A percentile compares a stretch with the other conserved stretches of the same genome.
phyloP scores from a whole-genome alignment of 2,888 invertebrate genomes.

The Drosophila cracens region DNA sequence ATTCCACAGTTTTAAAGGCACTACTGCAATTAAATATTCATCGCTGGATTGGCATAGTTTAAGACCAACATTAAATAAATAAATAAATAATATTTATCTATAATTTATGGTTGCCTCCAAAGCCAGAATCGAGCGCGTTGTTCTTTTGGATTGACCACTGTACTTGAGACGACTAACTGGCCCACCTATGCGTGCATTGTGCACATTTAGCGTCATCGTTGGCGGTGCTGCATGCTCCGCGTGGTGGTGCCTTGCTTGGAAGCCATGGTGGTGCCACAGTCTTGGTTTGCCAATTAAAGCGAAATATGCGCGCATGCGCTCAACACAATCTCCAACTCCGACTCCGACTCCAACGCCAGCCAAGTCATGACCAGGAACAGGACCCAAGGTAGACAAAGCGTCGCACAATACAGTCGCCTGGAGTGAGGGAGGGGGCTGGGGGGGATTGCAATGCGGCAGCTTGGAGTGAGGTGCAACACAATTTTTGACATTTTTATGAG shows the following conservation, averaged over 20 bases:
- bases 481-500: slow-evolving; percentile 84
- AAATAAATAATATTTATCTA: background rate
- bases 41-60: too few species aligned
- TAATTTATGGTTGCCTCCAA: background rate
- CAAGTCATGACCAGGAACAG: slow-evolving; percentile 27
- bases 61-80: background rate
- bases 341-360: slow-evolving; percentile 23
- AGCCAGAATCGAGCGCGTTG: background rate
- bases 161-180: slow-evolving; percentile 35
- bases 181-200: slow-evolving; percentile 74
- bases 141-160: slow-evolving; percentile 1
- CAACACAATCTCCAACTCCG: slow-evolving; percentile 32
- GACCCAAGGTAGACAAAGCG: slow-evolving; percentile 64
- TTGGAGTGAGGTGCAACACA: slow-evolving; percentile 54
- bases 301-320: slow-evolving; percentile 79
- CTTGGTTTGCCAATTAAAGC: slow-evolving; percentile 77
- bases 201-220: slow-evolving; percentile 79
- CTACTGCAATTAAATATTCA: too few species aligned
- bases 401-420: slow-evolving; percentile 47
- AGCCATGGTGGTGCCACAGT: slow-evolving; percentile 15
- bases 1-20: background rate
- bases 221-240: slow-evolving; percentile 62
- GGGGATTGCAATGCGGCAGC: slow-evolving; percentile 7
- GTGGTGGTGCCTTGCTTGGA: slow-evolving; percentile 8
- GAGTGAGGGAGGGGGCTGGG: slow-evolving; percentile 2